A percentile compares a stretch with the other conserved stretches of the same genome.
Evolutionary conservation across 2,113 vertebrate species (phyloP).

Genomic region (Gallinago media): DNA sequence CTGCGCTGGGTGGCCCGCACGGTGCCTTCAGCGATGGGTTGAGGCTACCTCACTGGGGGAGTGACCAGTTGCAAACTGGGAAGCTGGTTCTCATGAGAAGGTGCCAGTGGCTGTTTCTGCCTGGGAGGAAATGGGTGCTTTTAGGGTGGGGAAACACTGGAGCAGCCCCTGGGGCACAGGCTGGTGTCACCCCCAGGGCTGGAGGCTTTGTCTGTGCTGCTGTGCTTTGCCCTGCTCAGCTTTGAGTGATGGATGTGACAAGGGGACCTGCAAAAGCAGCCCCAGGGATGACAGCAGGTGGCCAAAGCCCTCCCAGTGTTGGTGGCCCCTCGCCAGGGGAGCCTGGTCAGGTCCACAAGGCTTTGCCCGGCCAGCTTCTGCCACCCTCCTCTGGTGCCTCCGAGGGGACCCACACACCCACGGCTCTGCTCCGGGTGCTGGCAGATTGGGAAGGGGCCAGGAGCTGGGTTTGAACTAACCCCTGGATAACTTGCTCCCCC

Average conservation of each 20-base stretch:
- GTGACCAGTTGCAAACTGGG: not conserved
- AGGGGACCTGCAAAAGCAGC: not conserved
- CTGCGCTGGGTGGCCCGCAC: rapidly evolving
- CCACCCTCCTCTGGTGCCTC: not conserved
- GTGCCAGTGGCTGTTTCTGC: not conserved
- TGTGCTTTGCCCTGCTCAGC: not conserved
- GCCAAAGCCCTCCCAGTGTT: not conserved
- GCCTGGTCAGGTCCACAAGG: not conserved
- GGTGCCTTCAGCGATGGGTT: rapidly evolving
- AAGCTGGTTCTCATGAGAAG: not conserved
- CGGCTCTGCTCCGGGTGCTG: not conserved
- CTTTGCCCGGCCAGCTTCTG: not conserved
- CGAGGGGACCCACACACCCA: rapidly evolving
- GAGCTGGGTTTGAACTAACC: not conserved
- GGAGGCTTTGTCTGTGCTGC: not conserved
- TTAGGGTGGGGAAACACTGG: not conserved
- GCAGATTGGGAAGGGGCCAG: not conserved
- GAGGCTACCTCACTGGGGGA: not conserved
- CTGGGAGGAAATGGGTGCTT: not conserved
- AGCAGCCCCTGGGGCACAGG: not conserved
- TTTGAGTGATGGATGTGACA: not conserved
- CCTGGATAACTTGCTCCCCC: not conserved
- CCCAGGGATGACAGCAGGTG: rapidly evolving
- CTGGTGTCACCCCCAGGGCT: not conserved
- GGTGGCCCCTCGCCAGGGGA: not conserved